Base-by-base conservation (phyloP, 2,888 invertebrate genomes). In the Lasioglossum vierecki region DNA sequence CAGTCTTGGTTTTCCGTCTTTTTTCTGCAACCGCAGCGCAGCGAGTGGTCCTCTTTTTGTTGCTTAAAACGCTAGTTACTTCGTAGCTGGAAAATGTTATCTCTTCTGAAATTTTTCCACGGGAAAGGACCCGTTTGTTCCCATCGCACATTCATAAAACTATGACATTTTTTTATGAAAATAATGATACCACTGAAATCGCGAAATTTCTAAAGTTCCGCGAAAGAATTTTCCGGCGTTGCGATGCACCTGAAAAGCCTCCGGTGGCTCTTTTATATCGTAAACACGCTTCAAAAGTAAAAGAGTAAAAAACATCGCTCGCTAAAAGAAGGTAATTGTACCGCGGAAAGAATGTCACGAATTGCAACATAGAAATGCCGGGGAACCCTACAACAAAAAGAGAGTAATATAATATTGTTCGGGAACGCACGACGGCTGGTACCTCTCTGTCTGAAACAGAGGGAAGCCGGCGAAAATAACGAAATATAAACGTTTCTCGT, bases 271-370 rank as follows among this genome's bases (percentile, higher is more conserved):
- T 75, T 83, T 80, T 83, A 75, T 63, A 53, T 71, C 30, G 71
- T 76, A 22, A 76, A 83, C 75, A 71, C 60, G 80, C 80, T 66
- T 53, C 70, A 76, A 83, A 76, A 53, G 71, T 41, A 39, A 72
- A 53, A 63, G 46, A 75, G 66, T 82, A 82, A 57, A 82, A 82
- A 79, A 84, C 1, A 76, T 79, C n/a, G 44, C 35, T 76, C 63
- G 72, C 57, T 39, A 53, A 66, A 75, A 75, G 60, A 63, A 72
- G 63, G 70, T 44, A 63, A 53, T 71, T 41, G 57, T 35, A 11
- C 30, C 63, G 26, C 26, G 18, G 41, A 46, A 79, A 72, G 72
- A 66, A 82, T 73, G 35, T 35, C 49, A n/a, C 44, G 44, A 35
- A 73, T 73, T 53, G 30, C 30, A 4, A 46, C 30, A 11, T 30